phyloP scores from a whole-genome alignment of 53 echinoderm and acorn worm genomes.

The Henricia sp. region DNA sequence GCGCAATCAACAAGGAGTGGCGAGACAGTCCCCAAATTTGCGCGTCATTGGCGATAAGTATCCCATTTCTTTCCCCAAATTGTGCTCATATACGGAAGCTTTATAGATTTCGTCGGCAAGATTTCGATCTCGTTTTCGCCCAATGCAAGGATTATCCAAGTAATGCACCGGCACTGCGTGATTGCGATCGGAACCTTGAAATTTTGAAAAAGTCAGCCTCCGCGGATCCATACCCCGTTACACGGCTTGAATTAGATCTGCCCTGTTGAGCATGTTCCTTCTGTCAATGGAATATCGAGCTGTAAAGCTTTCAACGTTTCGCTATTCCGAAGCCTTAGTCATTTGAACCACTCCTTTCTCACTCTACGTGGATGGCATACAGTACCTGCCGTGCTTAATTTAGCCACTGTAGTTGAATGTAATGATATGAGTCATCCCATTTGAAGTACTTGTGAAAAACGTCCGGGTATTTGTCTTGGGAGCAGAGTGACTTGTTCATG shows the following conservation, averaged over 20 bases:
- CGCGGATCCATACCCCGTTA: not conserved
- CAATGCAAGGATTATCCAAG: slow-evolving; percentile 11
- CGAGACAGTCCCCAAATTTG: not conserved
- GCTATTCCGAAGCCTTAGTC: slow-evolving; percentile 1
- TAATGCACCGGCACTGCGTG: slow-evolving; percentile 8
- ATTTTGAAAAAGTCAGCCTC: slow-evolving; percentile 14
- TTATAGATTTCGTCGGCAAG: not conserved
- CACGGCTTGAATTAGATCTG: slow-evolving; percentile 37
- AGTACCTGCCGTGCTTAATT: slow-evolving; percentile 25
- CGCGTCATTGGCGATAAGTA: not conserved
- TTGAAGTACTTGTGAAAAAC: slow-evolving; percentile 36
- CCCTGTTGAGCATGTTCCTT: slow-evolving; percentile 48
- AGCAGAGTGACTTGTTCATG: slow-evolving; percentile 9
- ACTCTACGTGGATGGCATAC: too few species aligned
- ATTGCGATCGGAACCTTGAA: slow-evolving; percentile 50
- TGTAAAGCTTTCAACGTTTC: slow-evolving; percentile 21
- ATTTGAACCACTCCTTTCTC: slow-evolving; percentile 11
- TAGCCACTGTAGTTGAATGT: slow-evolving; percentile 49
- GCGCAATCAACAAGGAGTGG: not conserved
- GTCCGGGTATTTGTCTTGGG: slow-evolving; percentile 21
- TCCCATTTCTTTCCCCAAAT: not conserved
- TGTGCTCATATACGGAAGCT: not conserved
- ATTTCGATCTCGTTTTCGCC: slow-evolving; percentile 10
- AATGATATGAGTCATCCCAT: slow-evolving; percentile 51
- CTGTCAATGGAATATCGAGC: slow-evolving; percentile 31